Evolutionary conservation across 2,888 invertebrate species (phyloP).

Genomic region (Watsonalla cultraria): DNA sequence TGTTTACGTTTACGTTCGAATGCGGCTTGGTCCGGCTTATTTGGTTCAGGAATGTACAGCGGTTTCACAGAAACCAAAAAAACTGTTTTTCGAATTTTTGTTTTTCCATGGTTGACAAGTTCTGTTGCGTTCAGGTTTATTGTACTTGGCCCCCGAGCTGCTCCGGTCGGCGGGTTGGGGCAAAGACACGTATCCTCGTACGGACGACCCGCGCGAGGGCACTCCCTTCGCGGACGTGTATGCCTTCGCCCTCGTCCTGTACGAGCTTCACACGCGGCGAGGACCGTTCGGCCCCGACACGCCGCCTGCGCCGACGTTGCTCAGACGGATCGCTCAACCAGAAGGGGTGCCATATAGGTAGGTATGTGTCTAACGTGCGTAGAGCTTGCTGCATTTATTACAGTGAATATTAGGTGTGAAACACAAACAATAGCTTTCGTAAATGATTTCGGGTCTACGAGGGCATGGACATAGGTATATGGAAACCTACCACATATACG

Average conservation of each 20-base stretch:
- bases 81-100: no score
- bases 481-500: no score
- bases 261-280: constrained; percentile 90
- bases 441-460: no score
- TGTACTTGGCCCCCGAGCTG: constrained; percentile 91
- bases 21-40: no score
- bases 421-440: no score
- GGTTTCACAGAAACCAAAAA: no score
- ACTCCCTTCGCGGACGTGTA: constrained; percentile 90
- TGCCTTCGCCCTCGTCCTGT: constrained; percentile 92
- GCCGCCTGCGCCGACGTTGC: constrained; percentile 81
- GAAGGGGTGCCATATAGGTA: constrained; percentile 79
- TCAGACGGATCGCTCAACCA: constrained; percentile 78
- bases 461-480: no score
- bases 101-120: no score
- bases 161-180: constrained; percentile 76
- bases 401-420: neutral
- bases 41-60: no score
- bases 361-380: constrained; percentile 46
- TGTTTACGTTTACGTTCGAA: no score
- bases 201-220: constrained; percentile 65
- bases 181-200: constrained; percentile 36
- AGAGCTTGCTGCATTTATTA: neutral
- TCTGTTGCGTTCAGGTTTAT: constrained; percentile 74
- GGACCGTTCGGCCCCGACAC: constrained; percentile 90